Base-by-base conservation (phyloP, 2,888 invertebrate species). In the Cerceris rybyensis region DNA sequence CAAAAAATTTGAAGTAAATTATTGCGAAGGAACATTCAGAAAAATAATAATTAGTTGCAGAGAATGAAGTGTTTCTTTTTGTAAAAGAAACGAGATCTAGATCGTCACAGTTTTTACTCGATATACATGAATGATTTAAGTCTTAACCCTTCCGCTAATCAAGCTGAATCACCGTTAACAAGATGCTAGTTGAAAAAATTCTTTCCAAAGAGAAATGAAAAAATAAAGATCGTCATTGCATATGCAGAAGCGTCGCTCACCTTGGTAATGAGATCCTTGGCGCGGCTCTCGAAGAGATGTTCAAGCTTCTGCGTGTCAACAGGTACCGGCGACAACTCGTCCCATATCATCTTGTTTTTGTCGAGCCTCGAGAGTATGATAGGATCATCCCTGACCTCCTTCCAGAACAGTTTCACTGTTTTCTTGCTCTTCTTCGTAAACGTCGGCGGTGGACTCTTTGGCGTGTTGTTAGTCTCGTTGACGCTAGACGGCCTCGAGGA, bases 361-460 rank as follows among this genome's bases (percentile, higher is more conserved):
- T 91, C 96, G 95, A 81, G 94, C 93, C 90, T 86, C n/a, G 81
- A 91, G 61, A 96, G 93, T 78, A 95, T 95, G 49, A 95, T 93
- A 0, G 96, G 95, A 89, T 96, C 96, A 83, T 97, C 97, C 84
- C 97, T 95, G 7, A 98, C 97, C 93, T 99, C 98, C 90, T 97
- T 97, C 99, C 99, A 99, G 93, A 99, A 99, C 66, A 99, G 93
- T 93, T 98, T 98, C 13, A 99, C 97, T 39, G 99, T 99, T 92
- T 99, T 98, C 93, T 98, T 98, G 90, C 96, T 98, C 91, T 98
- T 98, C 91, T 96, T 96, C 54, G 95, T 67, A 81, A 81, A 83
- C 87, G 91, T 69, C 80, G 90, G 83, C 9, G 88, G 86, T 63
- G 90, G 89, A 78, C 90, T 91, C 86, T 90, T 90, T 72, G 90